phyloP scores from a whole-genome alignment of 2,888 invertebrate genomes.

The Caenorhabditis zanzibari region DNA sequence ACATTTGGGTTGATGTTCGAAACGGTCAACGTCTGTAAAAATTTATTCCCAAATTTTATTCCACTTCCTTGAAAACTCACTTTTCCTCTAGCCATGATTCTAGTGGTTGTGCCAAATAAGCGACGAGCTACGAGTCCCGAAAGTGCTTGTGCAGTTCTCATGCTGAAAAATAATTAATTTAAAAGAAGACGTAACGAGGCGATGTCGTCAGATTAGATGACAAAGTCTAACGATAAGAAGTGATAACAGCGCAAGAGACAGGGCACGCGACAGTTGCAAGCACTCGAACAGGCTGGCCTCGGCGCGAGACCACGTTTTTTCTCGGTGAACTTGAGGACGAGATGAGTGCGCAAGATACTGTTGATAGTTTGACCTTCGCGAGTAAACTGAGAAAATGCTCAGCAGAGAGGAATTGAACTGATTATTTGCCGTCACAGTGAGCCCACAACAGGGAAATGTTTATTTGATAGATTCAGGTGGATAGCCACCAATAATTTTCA shows the following conservation, averaged over 20 bases:
- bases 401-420: not conserved
- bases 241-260: constrained; percentile 39
- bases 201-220: constrained; percentile 13
- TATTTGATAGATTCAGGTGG: too few relatives aligned
- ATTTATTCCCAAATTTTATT: not conserved
- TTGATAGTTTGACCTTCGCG: constrained; percentile 48
- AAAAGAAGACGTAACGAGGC: not conserved
- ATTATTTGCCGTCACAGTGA: not conserved
- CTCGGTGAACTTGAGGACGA: constrained; percentile 23
- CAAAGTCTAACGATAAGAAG: constrained; percentile 4
- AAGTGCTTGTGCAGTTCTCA: constrained; percentile 54
- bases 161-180: constrained; percentile 31
- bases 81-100: constrained; percentile 65
- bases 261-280: constrained; percentile 11
- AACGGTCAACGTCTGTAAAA: constrained; percentile 75
- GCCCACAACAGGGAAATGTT: too few relatives aligned
- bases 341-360: constrained; percentile 31
- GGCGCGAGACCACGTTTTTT: constrained; percentile 42
- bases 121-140: constrained; percentile 48
- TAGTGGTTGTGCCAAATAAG: constrained; percentile 33
- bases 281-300: constrained; percentile 34
- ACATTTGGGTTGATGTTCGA: constrained; percentile 90
- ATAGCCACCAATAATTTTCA: too few relatives aligned
- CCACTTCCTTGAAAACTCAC: constrained; percentile 9
- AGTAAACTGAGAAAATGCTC: not conserved